A percentile compares a stretch with the other conserved stretches of the same genome.
Conservation (phyloP, 2,888 invertebrate genomes). For the Caenorhabditis panamensis region DNA sequence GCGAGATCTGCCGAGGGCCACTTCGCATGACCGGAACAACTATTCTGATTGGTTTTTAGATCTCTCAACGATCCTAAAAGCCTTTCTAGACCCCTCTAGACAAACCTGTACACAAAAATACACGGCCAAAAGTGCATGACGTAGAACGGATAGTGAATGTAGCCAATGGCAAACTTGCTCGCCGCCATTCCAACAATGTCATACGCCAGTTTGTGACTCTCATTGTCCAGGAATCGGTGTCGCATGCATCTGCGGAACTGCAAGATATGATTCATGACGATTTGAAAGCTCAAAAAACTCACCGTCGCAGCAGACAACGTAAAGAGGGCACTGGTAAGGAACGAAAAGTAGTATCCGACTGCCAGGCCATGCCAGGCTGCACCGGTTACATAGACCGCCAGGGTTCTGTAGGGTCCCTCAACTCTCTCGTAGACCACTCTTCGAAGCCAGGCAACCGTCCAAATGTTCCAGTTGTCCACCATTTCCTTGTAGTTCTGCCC, state of each 20-base stretch:
- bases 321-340: constrained; percentile 55
- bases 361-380: constrained; percentile 62
- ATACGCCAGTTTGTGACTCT: constrained; percentile 87
- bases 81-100: no score
- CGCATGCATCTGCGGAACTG: constrained; percentile 89
- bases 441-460: constrained; percentile 94
- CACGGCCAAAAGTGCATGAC: constrained; percentile 90
- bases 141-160: constrained; percentile 92
- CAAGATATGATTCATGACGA: neutral
- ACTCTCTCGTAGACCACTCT: constrained; percentile 89
- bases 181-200: constrained; percentile 89
- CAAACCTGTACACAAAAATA: constrained; percentile 89
- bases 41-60: no score
- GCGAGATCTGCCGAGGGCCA: no score
- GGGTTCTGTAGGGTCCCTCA: constrained; percentile 47
- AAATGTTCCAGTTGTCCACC: constrained; percentile 94
- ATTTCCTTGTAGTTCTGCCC: constrained; percentile 90
- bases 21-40: no score
- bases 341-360: constrained; percentile 58
- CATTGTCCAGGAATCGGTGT: constrained; percentile 85
- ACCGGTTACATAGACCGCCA: constrained; percentile 54
- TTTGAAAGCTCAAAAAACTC: neutral
- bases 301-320: constrained; percentile 59
- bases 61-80: no score
- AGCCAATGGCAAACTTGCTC: constrained; percentile 89